Evolutionary conservation across 2,113 vertebrate genomes (phyloP), one percentile per base, ranked within the genome.

Genomic region (Daphoenositta chrysoptera): DNA sequence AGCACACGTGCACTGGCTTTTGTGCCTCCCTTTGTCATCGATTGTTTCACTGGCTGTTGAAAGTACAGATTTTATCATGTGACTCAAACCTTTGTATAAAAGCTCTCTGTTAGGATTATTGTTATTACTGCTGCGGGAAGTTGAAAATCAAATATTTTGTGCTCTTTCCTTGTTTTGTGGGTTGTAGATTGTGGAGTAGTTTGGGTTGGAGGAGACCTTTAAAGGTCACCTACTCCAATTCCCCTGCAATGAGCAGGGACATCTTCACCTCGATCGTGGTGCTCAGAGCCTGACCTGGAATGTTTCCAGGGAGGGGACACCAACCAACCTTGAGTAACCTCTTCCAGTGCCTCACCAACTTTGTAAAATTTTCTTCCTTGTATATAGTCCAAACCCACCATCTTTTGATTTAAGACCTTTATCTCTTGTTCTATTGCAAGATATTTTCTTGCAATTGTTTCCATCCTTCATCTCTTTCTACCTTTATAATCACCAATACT

Each of bases 351-450:
- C 60, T 82, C 17, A 39, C 21, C 15, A 39, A 22, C 9, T 13
- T 42, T 0, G 0, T 15, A 37, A 75, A 64, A 5, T 15, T 4
- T 3, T 37, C 37, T 44, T 79, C 39, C 7, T 68, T 80, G 2
- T 18, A 17, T 53, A 14, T 48, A 17, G 11, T 47, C 44, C 60
- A 18, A 56, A 51, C 65, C 19, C 54, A 16, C 27, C 10, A 9
- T 39, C 37, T 60, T 68, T 60, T 64, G 23, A 23, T 47, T 54
- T 21, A 42, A 80, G 71, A 21, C 27, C 3, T 26, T 75, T 79
- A 5, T 23, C 13, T 20, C 7, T 16, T 75, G 16, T n/a, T 47
- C 39, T 37, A 0, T 40, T 2, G 1, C 15, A 65, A 75, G 42
- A 24, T 39, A 22, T 54, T 90, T 73, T 37, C 63, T 61, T 66